Conservation (phyloP, 2,888 invertebrate species). For the Eupithecia pulchellata region DNA sequence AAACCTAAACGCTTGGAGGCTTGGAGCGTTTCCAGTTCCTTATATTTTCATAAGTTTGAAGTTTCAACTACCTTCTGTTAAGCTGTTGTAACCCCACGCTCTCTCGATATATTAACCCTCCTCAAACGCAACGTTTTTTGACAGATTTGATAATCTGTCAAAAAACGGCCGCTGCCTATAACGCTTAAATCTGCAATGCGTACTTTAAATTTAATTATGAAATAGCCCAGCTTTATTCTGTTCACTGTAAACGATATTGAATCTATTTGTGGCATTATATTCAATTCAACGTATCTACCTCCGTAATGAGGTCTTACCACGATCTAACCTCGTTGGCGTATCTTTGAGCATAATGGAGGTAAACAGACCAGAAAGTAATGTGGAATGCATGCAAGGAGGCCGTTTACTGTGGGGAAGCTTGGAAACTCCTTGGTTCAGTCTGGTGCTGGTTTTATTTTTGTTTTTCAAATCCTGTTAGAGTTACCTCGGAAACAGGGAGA, state of each 20-base stretch:
- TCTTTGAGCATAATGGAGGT: neutral
- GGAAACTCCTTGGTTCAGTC: neutral
- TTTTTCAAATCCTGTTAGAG: neutral
- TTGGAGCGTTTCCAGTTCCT: too few relatives aligned
- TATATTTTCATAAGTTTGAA: too few relatives aligned
- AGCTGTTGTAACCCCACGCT: too few relatives aligned
- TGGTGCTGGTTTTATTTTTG: neutral
- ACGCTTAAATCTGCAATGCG: too few relatives aligned
- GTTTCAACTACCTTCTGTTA: too few relatives aligned
- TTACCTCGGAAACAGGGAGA: too few relatives aligned
- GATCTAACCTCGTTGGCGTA: constrained; percentile 6
- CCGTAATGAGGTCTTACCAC: constrained; percentile 7
- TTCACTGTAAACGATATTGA: neutral
- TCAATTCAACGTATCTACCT: constrained; percentile 1
- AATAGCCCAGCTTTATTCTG: neutral
- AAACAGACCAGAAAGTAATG: neutral
- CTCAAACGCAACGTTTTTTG: too few relatives aligned
- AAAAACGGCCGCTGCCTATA: too few relatives aligned
- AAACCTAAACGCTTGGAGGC: too few relatives aligned
- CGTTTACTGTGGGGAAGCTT: neutral
- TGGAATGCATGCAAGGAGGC: neutral
- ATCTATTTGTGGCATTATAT: neutral
- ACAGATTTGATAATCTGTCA: too few relatives aligned
- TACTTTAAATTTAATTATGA: too few relatives aligned
- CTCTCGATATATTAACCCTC: too few relatives aligned